phyloP scores from a whole-genome alignment of 2,113 vertebrate species.

The Equus quagga region DNA sequence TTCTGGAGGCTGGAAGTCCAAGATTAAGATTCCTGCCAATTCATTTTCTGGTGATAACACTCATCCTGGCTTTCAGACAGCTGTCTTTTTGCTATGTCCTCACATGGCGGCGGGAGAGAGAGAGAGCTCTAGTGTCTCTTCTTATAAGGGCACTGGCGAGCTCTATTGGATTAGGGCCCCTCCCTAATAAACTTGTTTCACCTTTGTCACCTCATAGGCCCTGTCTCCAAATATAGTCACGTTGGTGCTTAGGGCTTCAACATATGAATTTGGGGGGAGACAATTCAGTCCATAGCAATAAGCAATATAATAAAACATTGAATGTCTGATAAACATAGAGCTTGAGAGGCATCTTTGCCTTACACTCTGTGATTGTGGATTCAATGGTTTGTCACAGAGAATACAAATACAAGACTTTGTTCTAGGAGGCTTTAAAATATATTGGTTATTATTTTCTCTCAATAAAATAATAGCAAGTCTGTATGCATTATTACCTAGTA shows the following conservation, averaged over 20 bases:
- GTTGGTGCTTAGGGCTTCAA: background rate
- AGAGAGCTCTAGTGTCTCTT: background rate
- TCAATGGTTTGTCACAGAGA: conserved; percentile 35
- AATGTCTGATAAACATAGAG: background rate
- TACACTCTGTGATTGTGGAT: background rate
- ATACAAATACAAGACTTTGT: conserved; percentile 44
- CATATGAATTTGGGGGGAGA: background rate
- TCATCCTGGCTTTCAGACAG: background rate
- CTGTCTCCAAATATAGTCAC: background rate
- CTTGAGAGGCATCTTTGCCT: background rate
- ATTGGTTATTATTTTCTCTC: conserved; percentile 30
- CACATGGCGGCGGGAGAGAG: background rate
- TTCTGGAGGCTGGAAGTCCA: background rate
- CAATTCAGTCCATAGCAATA: background rate
- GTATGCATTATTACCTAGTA: background rate
- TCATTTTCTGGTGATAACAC: background rate
- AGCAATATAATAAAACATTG: background rate
- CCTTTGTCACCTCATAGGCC: background rate
- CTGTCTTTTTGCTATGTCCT: background rate
- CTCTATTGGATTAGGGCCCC: background rate
- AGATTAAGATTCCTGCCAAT: background rate
- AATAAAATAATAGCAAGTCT: conserved; percentile 47
- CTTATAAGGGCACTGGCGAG: background rate
- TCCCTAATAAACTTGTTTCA: background rate
- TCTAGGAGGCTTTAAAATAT: conserved; percentile 27